Evolutionary conservation across 2,113 vertebrate genomes (phyloP).

Genomic region (Girardinichthys multiradiatus): DNA sequence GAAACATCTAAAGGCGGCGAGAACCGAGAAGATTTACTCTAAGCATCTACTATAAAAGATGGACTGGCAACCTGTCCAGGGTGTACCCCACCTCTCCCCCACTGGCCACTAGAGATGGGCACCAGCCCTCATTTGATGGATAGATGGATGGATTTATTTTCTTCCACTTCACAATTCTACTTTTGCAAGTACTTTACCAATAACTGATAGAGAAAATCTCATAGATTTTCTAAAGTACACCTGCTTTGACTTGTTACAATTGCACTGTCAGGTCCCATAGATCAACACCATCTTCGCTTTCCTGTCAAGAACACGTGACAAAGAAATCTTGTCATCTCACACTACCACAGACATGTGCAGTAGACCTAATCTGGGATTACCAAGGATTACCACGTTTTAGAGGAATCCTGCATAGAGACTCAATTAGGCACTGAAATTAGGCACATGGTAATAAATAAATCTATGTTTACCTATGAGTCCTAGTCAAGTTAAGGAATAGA

Average conservation of each 20-base stretch:
- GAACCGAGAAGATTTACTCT: too few species aligned
- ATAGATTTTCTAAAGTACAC: not conserved
- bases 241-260: not conserved
- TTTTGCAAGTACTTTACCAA: not conserved
- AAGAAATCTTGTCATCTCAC: constrained; percentile 36
- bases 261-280: not conserved
- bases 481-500: not conserved
- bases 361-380: constrained; percentile 61
- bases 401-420: constrained; percentile 50
- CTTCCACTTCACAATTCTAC: too few species aligned
- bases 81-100: too few species aligned
- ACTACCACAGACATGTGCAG: constrained; percentile 46
- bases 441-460: constrained; percentile 57
- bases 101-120: too few species aligned
- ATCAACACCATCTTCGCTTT: not conserved
- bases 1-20: too few species aligned
- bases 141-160: too few species aligned
- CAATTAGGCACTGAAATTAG: constrained; percentile 56
- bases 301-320: constrained; percentile 36
- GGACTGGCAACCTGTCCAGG: too few species aligned
- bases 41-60: too few species aligned
- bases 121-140: too few species aligned
- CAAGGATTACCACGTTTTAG: constrained; percentile 63
- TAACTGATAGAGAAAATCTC: not conserved
- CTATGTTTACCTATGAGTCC: constrained; percentile 6